phyloP scores from a whole-genome alignment of 2,113 vertebrate species.

The Cryptoleucopteryx plumbea region DNA sequence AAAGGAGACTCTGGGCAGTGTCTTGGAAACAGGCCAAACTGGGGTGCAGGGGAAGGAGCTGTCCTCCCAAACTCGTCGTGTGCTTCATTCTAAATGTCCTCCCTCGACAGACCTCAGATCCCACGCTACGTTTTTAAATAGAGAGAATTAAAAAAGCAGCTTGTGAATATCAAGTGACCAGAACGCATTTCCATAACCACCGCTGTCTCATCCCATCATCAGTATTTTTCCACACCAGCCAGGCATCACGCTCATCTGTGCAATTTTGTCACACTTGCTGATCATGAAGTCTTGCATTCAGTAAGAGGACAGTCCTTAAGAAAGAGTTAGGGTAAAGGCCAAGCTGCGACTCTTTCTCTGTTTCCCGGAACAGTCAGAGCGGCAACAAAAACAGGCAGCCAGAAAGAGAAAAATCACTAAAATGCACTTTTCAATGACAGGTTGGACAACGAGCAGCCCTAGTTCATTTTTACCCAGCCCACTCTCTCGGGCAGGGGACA shows the following conservation, averaged over 20 bases:
- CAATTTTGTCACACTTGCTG: neutral
- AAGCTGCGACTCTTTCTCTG: neutral
- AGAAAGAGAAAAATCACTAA: neutral
- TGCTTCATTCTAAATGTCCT: neutral
- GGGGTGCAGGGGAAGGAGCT: neutral
- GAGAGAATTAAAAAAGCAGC: neutral
- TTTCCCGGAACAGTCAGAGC: neutral
- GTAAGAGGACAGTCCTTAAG: neutral
- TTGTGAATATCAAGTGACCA: neutral
- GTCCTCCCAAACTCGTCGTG: rapidly evolving
- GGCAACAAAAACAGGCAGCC: neutral
- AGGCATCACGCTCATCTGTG: neutral
- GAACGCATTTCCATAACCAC: neutral
- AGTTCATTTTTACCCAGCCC: neutral
- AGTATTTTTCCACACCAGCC: neutral
- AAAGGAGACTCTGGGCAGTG: neutral
- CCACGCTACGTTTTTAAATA: neutral
- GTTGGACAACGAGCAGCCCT: neutral
- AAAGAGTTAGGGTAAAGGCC: neutral
- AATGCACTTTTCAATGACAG: neutral
- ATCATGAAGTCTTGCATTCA: neutral
- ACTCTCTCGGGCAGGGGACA: neutral
- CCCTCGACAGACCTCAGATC: neutral
- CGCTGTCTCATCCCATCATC: neutral
- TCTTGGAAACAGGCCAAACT: neutral